phyloP scores from a whole-genome alignment of 1,140 invertebrate species.

The Brachionus sp. region DNA sequence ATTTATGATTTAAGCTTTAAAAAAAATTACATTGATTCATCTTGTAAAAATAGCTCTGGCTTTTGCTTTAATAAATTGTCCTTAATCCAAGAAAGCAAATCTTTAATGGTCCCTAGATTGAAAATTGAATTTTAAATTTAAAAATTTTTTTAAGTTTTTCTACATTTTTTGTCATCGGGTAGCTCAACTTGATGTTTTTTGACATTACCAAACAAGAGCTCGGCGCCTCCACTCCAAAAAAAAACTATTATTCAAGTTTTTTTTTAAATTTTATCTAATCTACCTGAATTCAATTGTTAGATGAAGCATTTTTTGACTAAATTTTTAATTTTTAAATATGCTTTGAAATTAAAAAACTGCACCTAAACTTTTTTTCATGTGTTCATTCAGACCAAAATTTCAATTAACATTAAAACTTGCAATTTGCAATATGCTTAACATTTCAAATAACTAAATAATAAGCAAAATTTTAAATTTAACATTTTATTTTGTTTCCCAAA shows the following conservation, averaged over 20 bases:
- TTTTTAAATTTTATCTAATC: slow-evolving; percentile 31
- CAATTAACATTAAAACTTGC: neutral
- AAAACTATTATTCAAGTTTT: neutral
- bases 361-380: neutral
- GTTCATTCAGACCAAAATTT: neutral
- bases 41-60: slow-evolving; percentile 82
- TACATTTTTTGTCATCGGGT: slow-evolving; percentile 54
- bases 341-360: neutral
- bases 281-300: slow-evolving; percentile 17
- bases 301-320: slow-evolving; percentile 19
- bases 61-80: slow-evolving; percentile 78
- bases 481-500: slow-evolving; percentile 5
- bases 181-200: slow-evolving; percentile 70
- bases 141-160: slow-evolving; percentile 38
- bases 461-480: neutral
- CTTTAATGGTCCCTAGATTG: slow-evolving; percentile 68
- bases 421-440: neutral
- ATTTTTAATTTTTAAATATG: neutral
- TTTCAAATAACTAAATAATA: neutral
- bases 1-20: slow-evolving; percentile 47
- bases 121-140: neutral
- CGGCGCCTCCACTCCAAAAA: slow-evolving; percentile 74
- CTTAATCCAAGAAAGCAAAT: slow-evolving; percentile 74
- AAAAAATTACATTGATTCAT: slow-evolving; percentile 70
- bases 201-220: slow-evolving; percentile 76